These are phyloP conservation scores for Drosophila paranaensis DNA, from an alignment of 2,888 invertebrate genomes.

Conservation along the genomic window DNA sequence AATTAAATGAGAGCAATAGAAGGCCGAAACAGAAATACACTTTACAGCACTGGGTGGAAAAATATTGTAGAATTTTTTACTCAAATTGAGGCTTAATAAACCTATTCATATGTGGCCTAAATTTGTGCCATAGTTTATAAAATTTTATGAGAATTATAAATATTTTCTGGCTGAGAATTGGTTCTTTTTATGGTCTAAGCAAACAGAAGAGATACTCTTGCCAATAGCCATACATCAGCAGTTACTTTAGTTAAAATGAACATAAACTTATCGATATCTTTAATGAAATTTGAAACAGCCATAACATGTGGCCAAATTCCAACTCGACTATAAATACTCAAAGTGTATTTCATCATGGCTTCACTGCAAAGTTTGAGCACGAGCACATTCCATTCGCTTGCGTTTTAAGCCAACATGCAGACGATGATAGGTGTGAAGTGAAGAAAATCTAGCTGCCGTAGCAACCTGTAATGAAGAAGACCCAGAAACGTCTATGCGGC, in stretches of 20 bases:
- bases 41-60: not conserved
- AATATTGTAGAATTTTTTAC: not conserved
- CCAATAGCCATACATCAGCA: no score
- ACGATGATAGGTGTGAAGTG: not conserved
- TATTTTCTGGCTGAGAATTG: no score
- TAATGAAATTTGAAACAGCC: no score
- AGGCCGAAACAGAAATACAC: slow-evolving; percentile 1
- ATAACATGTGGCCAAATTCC: not conserved
- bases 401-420: not conserved
- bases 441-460: not conserved
- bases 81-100: not conserved
- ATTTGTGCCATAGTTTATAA: no score
- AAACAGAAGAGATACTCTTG: no score
- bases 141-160: no score
- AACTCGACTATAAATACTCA: not conserved
- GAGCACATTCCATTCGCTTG: not conserved
- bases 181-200: no score
- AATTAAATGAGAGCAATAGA: slow-evolving; percentile 2
- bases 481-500: not conserved
- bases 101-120: not conserved
- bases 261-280: no score
- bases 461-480: slow-evolving; percentile 1
- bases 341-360: not conserved
- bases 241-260: no score
- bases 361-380: not conserved